Evolutionary conservation across 2,113 vertebrate species (phyloP).

Genomic region (Buteo buteo): DNA sequence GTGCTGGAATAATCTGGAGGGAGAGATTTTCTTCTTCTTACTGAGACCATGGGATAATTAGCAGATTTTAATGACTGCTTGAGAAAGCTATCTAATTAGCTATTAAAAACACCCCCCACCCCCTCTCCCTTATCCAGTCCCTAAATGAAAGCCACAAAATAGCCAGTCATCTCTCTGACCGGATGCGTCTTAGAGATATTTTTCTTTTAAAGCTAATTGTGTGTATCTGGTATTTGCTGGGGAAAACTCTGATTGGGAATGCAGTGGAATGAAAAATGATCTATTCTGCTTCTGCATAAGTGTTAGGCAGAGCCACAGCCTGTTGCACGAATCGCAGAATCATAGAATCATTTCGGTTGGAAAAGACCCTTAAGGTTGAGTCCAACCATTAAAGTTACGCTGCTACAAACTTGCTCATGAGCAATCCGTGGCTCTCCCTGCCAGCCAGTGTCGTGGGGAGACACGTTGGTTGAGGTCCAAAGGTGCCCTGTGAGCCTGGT

Average conservation of each 20-base stretch:
- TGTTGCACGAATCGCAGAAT: not conserved
- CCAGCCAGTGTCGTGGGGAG: fast-evolving
- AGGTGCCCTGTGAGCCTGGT: not conserved
- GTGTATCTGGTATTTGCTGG: not conserved
- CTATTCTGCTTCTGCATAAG: not conserved
- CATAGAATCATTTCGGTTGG: not conserved
- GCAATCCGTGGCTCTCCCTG: not conserved
- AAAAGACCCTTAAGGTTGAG: not conserved
- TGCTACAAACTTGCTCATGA: not conserved
- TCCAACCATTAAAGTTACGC: not conserved
- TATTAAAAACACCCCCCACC: not conserved
- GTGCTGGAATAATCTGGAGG: not conserved
- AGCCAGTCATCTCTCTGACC: not conserved
- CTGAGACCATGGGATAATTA: slow-evolving; percentile 58
- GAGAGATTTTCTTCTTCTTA: slow-evolving; percentile 37
- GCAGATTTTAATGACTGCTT: slow-evolving; percentile 59
- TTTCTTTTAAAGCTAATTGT: slow-evolving; percentile 32
- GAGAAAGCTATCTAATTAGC: slow-evolving; percentile 62
- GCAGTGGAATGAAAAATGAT: not conserved
- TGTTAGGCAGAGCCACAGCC: not conserved
- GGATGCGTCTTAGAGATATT: not conserved
- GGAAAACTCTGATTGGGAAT: not conserved
- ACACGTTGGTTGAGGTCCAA: not conserved
- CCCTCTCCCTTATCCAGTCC: not conserved
- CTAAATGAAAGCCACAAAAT: slow-evolving; percentile 5